Evolutionary conservation across 2,113 vertebrate genomes (phyloP).

Genomic region (Potamarius usumacintae): DNA sequence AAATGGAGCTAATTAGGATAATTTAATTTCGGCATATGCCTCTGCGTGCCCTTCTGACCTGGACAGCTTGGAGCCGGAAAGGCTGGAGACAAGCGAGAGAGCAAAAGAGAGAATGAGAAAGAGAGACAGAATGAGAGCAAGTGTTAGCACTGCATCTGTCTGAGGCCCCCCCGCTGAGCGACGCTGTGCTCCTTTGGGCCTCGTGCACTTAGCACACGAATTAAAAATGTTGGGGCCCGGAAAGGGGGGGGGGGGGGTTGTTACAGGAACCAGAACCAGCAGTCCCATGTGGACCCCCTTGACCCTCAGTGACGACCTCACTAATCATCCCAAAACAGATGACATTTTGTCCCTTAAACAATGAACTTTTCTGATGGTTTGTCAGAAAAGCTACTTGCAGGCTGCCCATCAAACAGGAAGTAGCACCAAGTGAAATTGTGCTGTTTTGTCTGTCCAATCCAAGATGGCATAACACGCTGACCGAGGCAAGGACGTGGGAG

Average conservation of each 20-base stretch:
- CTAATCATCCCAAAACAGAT: neutral
- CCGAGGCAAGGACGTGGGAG: neutral
- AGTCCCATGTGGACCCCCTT: neutral
- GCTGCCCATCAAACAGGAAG: neutral
- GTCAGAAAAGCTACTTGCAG: neutral
- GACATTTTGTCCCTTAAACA: neutral
- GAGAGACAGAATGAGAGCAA: neutral
- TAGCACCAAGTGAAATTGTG: neutral
- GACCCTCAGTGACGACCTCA: neutral
- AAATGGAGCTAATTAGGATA: conserved; percentile 1
- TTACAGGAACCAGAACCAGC: neutral
- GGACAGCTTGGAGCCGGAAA: conserved; percentile 35
- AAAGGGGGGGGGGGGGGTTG: neutral
- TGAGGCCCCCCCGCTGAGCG: conserved; percentile 9
- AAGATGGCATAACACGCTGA: too few species aligned
- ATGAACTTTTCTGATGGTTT: neutral
- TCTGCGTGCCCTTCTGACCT: conserved; percentile 4
- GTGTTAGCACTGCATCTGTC: conserved; percentile 9
- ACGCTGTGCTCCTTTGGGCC: neutral
- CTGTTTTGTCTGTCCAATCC: neutral
- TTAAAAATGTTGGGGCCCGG: neutral
- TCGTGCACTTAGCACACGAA: conserved; percentile 13
- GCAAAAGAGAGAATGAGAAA: neutral
- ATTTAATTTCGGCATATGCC: conserved; percentile 22
- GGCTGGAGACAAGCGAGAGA: neutral